Percentiles rank a stretch among this genome's conserved stretches.
Conservation (phyloP, 2,797 vertebrate genomes). For the Atherinosoma microstoma region DNA sequence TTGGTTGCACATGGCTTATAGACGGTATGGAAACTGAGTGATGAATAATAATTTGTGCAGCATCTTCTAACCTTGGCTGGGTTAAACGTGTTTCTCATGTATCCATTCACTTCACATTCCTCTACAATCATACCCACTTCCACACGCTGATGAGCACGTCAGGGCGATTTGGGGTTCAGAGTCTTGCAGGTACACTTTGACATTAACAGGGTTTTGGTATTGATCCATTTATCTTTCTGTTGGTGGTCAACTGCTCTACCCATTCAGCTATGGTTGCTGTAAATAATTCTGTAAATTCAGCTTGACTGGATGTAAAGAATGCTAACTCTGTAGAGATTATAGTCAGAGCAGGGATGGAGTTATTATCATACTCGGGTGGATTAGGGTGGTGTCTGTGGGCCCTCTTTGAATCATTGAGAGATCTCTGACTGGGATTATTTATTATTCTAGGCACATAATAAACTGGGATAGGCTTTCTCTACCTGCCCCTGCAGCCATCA, state of each 20-base stretch:
- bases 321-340: not conserved
- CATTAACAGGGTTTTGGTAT: not conserved
- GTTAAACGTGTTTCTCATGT: not conserved
- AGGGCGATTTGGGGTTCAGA: not conserved
- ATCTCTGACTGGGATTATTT: constrained; percentile 8
- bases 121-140: not conserved
- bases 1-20: not conserved
- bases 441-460: constrained; percentile 18
- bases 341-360: not conserved
- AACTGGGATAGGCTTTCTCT: constrained; percentile 2
- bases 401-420: constrained; percentile 24
- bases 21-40: not conserved
- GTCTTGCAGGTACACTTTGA: not conserved
- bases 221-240: not conserved
- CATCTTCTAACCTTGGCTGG: not conserved
- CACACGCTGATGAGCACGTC: not conserved
- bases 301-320: not conserved
- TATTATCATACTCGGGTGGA: not conserved
- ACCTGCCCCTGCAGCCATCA: not conserved
- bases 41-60: not conserved
- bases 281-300: not conserved
- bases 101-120: not conserved
- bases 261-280: not conserved
- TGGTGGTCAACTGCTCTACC: not conserved
- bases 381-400: not conserved